Evolutionary conservation across 2,888 invertebrate species (phyloP).

Genomic region (Athalia cordata): DNA sequence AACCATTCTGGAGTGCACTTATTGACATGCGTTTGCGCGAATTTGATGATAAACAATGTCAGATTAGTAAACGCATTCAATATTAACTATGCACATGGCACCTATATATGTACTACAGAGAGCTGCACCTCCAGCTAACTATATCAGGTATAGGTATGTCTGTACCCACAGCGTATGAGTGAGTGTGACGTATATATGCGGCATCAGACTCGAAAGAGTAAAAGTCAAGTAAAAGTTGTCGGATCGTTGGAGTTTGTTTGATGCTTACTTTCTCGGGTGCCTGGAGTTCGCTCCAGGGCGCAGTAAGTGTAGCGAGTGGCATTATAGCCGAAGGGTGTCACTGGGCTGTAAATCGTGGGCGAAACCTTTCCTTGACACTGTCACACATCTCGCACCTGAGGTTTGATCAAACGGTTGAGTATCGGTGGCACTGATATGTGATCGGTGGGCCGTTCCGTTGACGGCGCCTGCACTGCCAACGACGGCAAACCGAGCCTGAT

Average conservation of each 20-base stretch:
- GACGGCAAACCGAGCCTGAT: no score
- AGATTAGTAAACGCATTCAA: no score
- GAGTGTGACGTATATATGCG: not conserved
- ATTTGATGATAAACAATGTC: no score
- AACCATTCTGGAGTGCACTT: no score
- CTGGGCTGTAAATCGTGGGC: conserved; percentile 4
- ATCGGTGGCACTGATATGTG: no score
- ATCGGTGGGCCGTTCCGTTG: no score
- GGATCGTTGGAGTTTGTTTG: no score
- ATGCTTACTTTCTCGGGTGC: conserved; percentile 63
- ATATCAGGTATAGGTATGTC: not conserved
- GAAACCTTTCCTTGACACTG: not conserved
- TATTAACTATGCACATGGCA: not conserved
- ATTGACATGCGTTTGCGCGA: no score
- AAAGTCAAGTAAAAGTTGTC: not conserved
- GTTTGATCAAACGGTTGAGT: no score
- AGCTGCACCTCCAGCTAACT: not conserved
- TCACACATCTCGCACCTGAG: no score
- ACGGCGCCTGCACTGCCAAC: no score
- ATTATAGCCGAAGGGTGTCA: conserved; percentile 59
- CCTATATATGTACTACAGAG: not conserved
- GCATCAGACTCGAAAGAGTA: not conserved
- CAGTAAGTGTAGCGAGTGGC: conserved; percentile 70
- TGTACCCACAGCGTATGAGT: not conserved
- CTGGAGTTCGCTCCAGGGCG: conserved; percentile 70